Base-by-base conservation (phyloP, 2,888 invertebrate genomes). In the Druceiella hillmani region DNA sequence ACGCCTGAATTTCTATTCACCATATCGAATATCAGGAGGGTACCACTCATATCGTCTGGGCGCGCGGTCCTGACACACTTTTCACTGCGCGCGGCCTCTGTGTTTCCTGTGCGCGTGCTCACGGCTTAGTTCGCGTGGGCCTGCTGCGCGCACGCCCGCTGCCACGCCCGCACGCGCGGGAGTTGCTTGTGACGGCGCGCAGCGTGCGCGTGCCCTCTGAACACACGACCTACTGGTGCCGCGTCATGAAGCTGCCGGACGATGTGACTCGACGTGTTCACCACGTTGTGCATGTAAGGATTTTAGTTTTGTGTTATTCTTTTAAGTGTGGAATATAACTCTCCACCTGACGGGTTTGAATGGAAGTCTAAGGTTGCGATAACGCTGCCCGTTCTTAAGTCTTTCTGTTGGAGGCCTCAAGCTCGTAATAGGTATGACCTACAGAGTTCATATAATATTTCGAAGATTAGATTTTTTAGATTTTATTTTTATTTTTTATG, bases 211-310 rank as follows among this genome's bases (percentile, higher is more conserved):
- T 99, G 3, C 97, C 97, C 0, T 69, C 72, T 2, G 71, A 64
- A 7, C 95, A 97, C 52, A 99, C 99, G 0, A 97, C 95, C 0
- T 99, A 99, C 57, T 99, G 98, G 97, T 99, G 98, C 58, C 83
- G 84, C 41, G 79, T 94, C 3, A 77, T 86, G 33, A 83, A 82
- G 54, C 61, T 99, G 9, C 90, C 93, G 0, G 69, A 78, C 4
- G 69, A 75, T 38, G 66, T 89, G 29, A 61, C 52, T 4, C 52
- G 68, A 41, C 76, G 77, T 38, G 78, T 81, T 53, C 92, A 90
- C 59, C 88, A 89, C 55, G 80, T 94, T 38, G 75, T 91, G 27
- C 80, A 86, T 76, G 78, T 76, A 58, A 40, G 40, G 20, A 11
- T 11, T n/a, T n/a, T n/a, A n/a, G n/a, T n/a, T n/a, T n/a, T n/a